Evolutionary conservation across 2,113 vertebrate species (phyloP).

Genomic region (Urocynchramus pylzowi): DNA sequence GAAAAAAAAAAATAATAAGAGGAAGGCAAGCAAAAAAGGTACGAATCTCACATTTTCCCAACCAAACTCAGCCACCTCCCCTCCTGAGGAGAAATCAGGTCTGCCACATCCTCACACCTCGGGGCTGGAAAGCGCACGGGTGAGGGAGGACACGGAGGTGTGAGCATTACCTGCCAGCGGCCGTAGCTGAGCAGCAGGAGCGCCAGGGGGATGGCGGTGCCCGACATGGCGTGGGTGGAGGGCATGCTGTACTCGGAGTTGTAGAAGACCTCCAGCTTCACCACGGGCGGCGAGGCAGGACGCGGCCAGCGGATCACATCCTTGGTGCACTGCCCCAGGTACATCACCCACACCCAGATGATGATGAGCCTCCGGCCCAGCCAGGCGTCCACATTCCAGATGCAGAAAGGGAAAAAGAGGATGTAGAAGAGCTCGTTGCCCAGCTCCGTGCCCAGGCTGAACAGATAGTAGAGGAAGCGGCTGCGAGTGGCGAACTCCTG

Average conservation of each 20-base stretch:
- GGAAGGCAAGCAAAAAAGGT: background rate
- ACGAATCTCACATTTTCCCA: background rate
- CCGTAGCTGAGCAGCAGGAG: slow-evolving; percentile 86
- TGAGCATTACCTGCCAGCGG: slow-evolving; percentile 87
- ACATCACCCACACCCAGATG: slow-evolving; percentile 97
- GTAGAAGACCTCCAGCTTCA: slow-evolving; percentile 96
- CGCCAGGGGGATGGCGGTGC: slow-evolving; percentile 90
- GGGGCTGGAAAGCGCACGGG: background rate
- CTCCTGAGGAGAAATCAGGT: background rate
- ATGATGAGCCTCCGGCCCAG: slow-evolving; percentile 86
- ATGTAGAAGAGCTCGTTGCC: slow-evolving; percentile 97
- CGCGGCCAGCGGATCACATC: slow-evolving; percentile 90
- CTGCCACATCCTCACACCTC: background rate
- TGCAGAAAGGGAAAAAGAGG: slow-evolving; percentile 89
- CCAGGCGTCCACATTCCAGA: slow-evolving; percentile 91
- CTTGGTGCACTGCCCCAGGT: slow-evolving; percentile 96
- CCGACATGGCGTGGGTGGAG: slow-evolving; percentile 97
- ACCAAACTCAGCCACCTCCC: background rate
- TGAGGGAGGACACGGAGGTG: background rate
- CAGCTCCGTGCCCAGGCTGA: slow-evolving; percentile 90
- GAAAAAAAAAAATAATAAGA: background rate
- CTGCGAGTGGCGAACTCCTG: slow-evolving; percentile 83
- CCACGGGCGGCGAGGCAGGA: slow-evolving; percentile 90
- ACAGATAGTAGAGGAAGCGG: slow-evolving; percentile 86
- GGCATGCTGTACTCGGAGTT: slow-evolving; percentile 99